These are phyloP conservation scores for Drosophila falleni DNA, from an alignment of 2,888 invertebrate species.

Conservation along the genomic window DNA sequence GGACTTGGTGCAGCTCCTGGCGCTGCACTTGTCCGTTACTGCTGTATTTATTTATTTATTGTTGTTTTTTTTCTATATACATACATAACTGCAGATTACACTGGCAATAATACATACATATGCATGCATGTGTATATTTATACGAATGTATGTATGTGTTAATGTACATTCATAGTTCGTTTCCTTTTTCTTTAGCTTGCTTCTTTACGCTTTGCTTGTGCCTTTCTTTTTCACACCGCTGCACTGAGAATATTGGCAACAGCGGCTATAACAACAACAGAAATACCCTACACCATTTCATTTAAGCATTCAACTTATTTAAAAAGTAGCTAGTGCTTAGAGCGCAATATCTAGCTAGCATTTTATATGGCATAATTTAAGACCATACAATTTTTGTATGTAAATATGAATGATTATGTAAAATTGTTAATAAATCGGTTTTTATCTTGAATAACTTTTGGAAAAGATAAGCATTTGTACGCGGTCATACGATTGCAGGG, in stretches of 20 bases:
- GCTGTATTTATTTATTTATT: conserved; percentile 25
- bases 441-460: neutral
- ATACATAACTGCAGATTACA: conserved; percentile 42
- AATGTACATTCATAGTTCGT: conserved; percentile 66
- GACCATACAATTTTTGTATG: neutral
- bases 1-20: conserved; percentile 45
- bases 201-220: conserved; percentile 61
- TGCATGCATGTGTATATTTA: conserved; percentile 9
- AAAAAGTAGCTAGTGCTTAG: neutral
- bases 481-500: conserved; percentile 36
- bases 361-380: neutral
- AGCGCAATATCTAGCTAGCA: neutral
- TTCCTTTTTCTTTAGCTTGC: conserved; percentile 63
- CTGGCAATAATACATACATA: conserved; percentile 21
- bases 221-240: conserved; percentile 67
- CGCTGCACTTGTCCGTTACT: conserved; percentile 53
- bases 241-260: conserved; percentile 68
- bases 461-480: neutral
- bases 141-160: conserved; percentile 12
- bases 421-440: neutral
- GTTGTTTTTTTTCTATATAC: conserved; percentile 25
- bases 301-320: conserved; percentile 39
- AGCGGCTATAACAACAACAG: conserved; percentile 52
- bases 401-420: neutral
- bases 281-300: conserved; percentile 75